Evolutionary conservation across 2,113 vertebrate genomes (phyloP).

Genomic region (Catagonus wagneri): DNA sequence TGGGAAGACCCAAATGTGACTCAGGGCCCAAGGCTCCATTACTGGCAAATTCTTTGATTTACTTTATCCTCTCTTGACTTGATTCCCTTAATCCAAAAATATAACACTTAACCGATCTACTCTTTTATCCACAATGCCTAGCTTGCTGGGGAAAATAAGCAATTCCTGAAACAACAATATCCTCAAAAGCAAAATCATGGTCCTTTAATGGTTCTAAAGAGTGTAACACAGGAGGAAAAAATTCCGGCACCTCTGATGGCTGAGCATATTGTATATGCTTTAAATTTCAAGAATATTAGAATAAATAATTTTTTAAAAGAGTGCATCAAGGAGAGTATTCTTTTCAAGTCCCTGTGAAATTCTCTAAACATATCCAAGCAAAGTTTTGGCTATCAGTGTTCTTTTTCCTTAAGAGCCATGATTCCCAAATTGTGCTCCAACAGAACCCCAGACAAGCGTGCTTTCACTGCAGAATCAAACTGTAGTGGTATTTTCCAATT

Average conservation of each 20-base stretch:
- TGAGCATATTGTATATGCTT: neutral
- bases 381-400: neutral
- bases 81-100: neutral
- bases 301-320: neutral
- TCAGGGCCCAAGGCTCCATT: neutral
- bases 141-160: neutral
- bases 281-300: constrained; percentile 53
- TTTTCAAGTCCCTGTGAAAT: constrained; percentile 30
- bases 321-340: neutral
- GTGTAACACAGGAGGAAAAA: neutral
- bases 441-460: neutral
- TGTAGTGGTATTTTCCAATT: neutral
- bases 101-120: neutral
- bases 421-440: neutral
- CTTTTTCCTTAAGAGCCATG: neutral
- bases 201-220: neutral
- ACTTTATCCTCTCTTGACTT: neutral
- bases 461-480: constrained; percentile 28
- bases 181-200: neutral
- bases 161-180: neutral
- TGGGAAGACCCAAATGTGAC: neutral
- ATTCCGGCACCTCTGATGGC: neutral
- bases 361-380: neutral
- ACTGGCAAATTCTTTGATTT: neutral
- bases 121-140: neutral